These are phyloP conservation scores for Linnaemya tessellans DNA, from an alignment of 2,888 invertebrate genomes.

Conservation along the genomic window DNA sequence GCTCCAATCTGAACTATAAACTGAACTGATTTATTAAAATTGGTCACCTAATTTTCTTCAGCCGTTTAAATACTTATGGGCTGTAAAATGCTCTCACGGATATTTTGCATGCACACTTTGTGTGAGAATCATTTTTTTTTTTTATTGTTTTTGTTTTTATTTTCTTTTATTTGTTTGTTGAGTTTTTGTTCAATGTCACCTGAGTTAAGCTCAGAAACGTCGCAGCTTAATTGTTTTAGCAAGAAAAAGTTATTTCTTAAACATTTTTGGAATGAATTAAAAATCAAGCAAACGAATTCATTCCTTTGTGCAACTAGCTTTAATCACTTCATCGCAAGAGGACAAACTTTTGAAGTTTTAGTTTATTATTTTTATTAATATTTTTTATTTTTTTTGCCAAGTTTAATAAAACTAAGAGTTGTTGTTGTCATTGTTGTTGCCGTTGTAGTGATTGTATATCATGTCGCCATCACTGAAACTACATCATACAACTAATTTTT, in stretches of 20 bases:
- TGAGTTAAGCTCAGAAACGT: too few species aligned
- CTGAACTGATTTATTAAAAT: too few species aligned
- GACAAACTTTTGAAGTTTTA: constrained; percentile 46
- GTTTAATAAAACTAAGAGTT: constrained; percentile 31
- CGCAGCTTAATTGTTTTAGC: too few species aligned
- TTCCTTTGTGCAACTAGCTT: background rate
- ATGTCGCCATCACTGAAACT: constrained; percentile 62
- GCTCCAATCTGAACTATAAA: too few species aligned
- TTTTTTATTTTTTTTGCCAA: constrained; percentile 17
- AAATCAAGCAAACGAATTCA: background rate
- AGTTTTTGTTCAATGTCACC: background rate
- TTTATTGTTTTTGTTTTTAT: too few species aligned
- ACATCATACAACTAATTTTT: constrained; percentile 26
- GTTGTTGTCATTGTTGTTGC: constrained; percentile 16
- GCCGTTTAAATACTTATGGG: too few species aligned
- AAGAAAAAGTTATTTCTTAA: too few species aligned
- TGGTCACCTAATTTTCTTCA: too few species aligned
- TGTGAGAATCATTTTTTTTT: too few species aligned
- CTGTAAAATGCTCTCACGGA: too few species aligned
- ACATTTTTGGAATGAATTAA: background rate
- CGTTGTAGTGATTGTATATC: constrained; percentile 49
- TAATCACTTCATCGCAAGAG: constrained; percentile 30
- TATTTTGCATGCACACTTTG: too few species aligned
- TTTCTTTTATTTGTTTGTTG: too few species aligned
- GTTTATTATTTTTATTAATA: constrained; percentile 48